Base-by-base conservation (phyloP, 2,113 vertebrate genomes). In the Hippotragus niger region DNA sequence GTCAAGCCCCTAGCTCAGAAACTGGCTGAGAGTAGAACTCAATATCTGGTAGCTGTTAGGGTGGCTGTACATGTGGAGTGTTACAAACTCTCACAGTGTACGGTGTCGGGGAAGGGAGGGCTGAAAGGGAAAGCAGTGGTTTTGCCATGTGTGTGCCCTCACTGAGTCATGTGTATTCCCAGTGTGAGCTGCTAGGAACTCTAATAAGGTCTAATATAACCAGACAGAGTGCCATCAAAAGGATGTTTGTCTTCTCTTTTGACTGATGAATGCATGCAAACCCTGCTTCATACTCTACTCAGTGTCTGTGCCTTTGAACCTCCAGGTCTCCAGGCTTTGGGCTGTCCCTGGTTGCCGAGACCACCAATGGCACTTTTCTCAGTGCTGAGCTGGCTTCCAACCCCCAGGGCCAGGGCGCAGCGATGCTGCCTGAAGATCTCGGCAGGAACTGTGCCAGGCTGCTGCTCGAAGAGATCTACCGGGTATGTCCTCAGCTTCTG, bases 241-340 rank as follows among this genome's bases (percentile, higher is more conserved):
- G 83, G 50, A 16, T 86, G 15, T 43, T 52, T 53, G 55, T 93
- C 23, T 96, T 78, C 31, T 57, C n/a, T 95, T 64, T 81, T 45
- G 87, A 89, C 84, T 82, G 62, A 25, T 53, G 6, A 67, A 67
- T 45, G 6, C 52, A 64, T 45, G 6, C 52, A 64, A 67, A 17
- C 40, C 53, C n/a, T 13, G 12, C 31, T 43, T 74, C 31, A 27
- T 87, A 60, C 15, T 25, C 27, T 52, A 16, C 80, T 97, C 50
- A 64, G 15, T n/a, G n/a, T 89, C 76, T 92, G 47, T 97, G 67
- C 40, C 52, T 96, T 95, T 83, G 19, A 57, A 95, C 91, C 97
- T 89, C 74, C 98, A 99, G 99, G 97, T 99, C 99, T 95, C 99
- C 99, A 0, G 99, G 99, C 71, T 99, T 99, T 96, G 99, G 99